phyloP scores from a whole-genome alignment of 2,797 vertebrate species.

The Hoplostethus atlanticus region DNA sequence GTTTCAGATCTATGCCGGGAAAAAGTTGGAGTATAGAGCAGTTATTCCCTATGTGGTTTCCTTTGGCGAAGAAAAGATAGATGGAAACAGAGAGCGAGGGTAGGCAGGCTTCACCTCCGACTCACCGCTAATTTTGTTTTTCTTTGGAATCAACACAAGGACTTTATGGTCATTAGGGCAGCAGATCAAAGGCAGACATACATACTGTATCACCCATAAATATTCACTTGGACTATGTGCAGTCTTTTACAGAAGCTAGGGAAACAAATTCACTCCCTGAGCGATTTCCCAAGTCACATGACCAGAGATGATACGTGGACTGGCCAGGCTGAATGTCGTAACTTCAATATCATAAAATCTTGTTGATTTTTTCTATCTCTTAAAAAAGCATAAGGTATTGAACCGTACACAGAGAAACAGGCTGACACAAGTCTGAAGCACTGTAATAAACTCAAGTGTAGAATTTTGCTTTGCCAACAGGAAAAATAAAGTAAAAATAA shows the following conservation, averaged over 20 bases:
- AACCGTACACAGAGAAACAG: constrained; percentile 14
- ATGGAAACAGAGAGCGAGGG: constrained; percentile 28
- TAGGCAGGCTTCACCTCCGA: constrained; percentile 36
- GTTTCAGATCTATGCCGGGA: constrained; percentile 23
- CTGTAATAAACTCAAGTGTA: constrained; percentile 28
- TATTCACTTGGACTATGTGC: constrained; percentile 64
- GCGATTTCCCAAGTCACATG: constrained; percentile 41
- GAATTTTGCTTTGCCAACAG: neutral
- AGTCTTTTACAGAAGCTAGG: constrained; percentile 27
- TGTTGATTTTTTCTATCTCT: constrained; percentile 19
- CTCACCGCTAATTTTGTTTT: constrained; percentile 61
- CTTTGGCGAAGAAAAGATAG: constrained; percentile 33
- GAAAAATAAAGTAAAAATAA: neutral
- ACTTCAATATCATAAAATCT: constrained; percentile 17
- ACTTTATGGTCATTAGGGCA: constrained; percentile 72
- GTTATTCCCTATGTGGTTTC: constrained; percentile 10
- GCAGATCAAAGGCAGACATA: constrained; percentile 70
- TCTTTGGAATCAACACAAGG: constrained; percentile 68
- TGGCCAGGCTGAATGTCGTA: neutral
- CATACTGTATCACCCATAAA: constrained; percentile 63
- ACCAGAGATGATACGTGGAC: constrained; percentile 45
- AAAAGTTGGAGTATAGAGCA: constrained; percentile 20
- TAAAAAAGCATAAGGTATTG: constrained; percentile 43
- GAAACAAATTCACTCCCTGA: constrained; percentile 42
- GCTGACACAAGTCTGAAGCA: constrained; percentile 25